phyloP scores from a whole-genome alignment of 2,113 vertebrate species.

The Siphamia tubifer region DNA sequence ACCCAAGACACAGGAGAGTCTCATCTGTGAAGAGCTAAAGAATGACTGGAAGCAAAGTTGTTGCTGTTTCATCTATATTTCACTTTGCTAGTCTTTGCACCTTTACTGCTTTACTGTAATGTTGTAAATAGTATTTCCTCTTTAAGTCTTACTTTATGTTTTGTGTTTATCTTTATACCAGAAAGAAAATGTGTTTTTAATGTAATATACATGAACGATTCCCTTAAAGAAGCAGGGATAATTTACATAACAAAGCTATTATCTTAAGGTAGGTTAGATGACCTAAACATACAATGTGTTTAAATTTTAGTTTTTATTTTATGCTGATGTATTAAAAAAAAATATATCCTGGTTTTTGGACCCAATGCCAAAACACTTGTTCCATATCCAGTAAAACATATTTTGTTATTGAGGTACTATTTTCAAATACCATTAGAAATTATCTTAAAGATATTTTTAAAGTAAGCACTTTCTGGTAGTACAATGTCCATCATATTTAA shows the following conservation, averaged over 20 bases:
- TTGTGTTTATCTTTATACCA: not conserved
- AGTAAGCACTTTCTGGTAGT: not conserved
- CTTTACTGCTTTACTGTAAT: not conserved
- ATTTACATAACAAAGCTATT: not conserved
- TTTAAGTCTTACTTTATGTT: not conserved
- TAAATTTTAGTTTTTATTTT: not conserved
- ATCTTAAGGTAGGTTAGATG: not conserved
- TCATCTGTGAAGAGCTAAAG: slow-evolving; percentile 45
- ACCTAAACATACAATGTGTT: not conserved
- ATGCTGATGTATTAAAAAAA: not conserved
- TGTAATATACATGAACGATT: not conserved
- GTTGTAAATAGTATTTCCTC: not conserved
- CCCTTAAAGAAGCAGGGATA: not conserved
- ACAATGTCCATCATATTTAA: not conserved
- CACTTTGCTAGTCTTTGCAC: not conserved
- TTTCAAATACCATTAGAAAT: not conserved
- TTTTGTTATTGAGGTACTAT: slow-evolving; percentile 50
- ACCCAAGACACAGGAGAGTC: slow-evolving; percentile 72
- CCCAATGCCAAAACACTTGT: no score
- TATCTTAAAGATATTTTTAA: not conserved
- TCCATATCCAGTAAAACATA: not conserved
- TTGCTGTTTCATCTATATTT: not conserved
- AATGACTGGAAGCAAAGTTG: not conserved
- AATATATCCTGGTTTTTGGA: no score
- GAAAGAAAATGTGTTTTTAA: not conserved